Base-by-base conservation (phyloP, 1,140 invertebrate species). In the Thaumetopoea pityocampa region DNA sequence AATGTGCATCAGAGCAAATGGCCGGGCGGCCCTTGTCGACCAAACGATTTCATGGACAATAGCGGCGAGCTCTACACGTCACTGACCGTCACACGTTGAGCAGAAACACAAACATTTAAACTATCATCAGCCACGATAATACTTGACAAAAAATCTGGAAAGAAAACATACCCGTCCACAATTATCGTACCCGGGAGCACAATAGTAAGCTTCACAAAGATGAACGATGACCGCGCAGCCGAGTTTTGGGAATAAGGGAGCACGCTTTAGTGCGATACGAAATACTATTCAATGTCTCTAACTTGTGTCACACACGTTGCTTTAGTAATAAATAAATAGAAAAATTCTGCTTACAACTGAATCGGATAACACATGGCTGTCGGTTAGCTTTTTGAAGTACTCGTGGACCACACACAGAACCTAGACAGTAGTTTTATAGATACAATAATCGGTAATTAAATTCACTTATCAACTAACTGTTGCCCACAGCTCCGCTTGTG, bases 51-150 rank as follows among this genome's bases (percentile, higher is more conserved):
- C 44, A 37, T 37, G 34, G 43, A 71, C 68, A 73, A 80, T 69
- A 51, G 57, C 48, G 23, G 4, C 26, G 33, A 49, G 34, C 50
- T 46, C 68, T 71, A 61, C 66, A 76, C 69, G 68, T 76, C 71
- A 72, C 33, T 60, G 54, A 44, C 38, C 54, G 47, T 68, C 71
- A 73, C 49, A 65, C n/a, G n/a, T 67, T 67, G 69, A 73, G 65
- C 65, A 73, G 73, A 78, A 80, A 78, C 56, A 63, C 59, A 81
- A 81, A 81, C 71, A 81, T 76, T 74, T 67, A 61, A 70, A 76
- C 73, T 56, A 74, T 74, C 69, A 78, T 81, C 76, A 71, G 49
- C 32, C 16, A 50, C 48, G 45, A 66, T 66, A 60, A 58, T 57
- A 63, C 38, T 42, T 15, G 8, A 49, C 26, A 49, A 36, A 44